Conservation (phyloP, 2,113 vertebrate genomes). For the Opisthocomus hoazin region DNA sequence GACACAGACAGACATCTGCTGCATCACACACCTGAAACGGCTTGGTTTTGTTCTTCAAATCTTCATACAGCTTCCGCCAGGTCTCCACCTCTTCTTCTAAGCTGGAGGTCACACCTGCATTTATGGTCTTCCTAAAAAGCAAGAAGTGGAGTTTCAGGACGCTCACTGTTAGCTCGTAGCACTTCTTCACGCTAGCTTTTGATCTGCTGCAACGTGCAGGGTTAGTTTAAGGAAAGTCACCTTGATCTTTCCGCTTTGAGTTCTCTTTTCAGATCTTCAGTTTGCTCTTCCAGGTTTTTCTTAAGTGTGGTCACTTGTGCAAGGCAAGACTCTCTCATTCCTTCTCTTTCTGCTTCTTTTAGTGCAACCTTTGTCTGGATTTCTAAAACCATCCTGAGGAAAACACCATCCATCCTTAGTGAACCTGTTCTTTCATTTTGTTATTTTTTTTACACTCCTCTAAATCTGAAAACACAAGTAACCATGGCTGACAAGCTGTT, state of each 20-base stretch:
- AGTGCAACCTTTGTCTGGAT: conserved; percentile 73
- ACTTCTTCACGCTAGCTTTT: background rate
- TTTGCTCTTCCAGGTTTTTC: conserved; percentile 74
- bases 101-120: conserved; percentile 56
- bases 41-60: conserved; percentile 84
- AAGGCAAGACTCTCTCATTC: conserved; percentile 46
- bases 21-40: conserved; percentile 87
- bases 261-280: conserved; percentile 64
- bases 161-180: background rate
- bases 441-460: background rate
- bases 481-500: background rate
- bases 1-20: background rate
- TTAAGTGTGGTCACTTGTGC: conserved; percentile 63
- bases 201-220: background rate
- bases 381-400: conserved; percentile 79
- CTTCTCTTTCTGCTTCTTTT: conserved; percentile 76
- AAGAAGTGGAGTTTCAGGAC: background rate
- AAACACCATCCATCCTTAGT: background rate
- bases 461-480: background rate
- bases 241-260: conserved; percentile 66
- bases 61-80: conserved; percentile 86
- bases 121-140: conserved; percentile 41
- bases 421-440: background rate
- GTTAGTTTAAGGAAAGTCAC: conserved; percentile 45
- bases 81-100: conserved; percentile 62